These are phyloP conservation scores for Holocentrus rufus DNA, from an alignment of 2,797 vertebrate species.

Conservation along the genomic window DNA sequence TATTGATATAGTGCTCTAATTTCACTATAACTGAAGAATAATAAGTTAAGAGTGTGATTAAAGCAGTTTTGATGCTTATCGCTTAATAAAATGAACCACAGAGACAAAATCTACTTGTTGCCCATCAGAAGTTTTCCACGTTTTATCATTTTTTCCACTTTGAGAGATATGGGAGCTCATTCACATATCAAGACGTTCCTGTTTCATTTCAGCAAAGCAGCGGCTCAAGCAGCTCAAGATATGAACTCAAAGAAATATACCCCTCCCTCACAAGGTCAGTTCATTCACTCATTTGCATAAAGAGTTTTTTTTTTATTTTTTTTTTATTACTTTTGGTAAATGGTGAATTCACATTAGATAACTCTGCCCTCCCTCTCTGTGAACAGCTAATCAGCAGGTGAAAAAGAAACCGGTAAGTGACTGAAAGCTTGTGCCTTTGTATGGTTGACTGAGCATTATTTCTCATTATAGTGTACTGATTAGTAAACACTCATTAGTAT, in stretches of 20 bases:
- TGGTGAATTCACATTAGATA: slow-evolving; percentile 2
- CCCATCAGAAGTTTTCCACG: neutral
- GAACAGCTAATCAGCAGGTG: slow-evolving; percentile 90
- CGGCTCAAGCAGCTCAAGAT: slow-evolving; percentile 90
- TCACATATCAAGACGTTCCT: slow-evolving; percentile 5
- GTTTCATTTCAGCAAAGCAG: slow-evolving; percentile 88
- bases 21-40: slow-evolving; percentile 7
- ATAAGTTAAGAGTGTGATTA: neutral
- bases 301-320: neutral
- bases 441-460: neutral
- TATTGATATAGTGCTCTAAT: slow-evolving; percentile 2
- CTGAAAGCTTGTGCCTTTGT: neutral
- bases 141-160: neutral
- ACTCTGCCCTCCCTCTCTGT: slow-evolving; percentile 69
- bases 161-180: slow-evolving; percentile 18
- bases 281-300: neutral
- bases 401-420: slow-evolving; percentile 98
- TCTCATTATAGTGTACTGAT: neutral
- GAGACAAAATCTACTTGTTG: neutral
- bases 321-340: neutral
- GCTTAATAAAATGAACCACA: neutral
- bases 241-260: slow-evolving; percentile 95
- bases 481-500: neutral
- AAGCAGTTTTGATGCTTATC: neutral
- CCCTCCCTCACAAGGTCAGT: slow-evolving; percentile 94